A percentile compares a stretch with the other conserved stretches of the same genome.
phyloP scores from a whole-genome alignment of 2,113 vertebrate species.

The Seriola dumerili region DNA sequence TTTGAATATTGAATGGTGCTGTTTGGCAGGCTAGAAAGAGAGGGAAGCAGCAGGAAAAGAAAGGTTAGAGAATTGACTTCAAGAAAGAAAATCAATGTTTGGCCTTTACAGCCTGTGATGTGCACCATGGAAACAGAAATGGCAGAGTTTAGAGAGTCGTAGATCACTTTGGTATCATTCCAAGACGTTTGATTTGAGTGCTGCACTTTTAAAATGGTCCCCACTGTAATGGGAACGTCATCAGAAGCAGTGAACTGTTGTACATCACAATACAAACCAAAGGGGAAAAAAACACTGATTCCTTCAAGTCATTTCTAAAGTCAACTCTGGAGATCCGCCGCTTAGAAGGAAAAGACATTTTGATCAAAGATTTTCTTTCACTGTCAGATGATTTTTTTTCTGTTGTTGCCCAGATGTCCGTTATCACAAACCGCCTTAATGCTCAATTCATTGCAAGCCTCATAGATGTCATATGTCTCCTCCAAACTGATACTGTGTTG shows the following conservation, averaged over 20 bases:
- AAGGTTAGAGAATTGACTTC: conserved; percentile 76
- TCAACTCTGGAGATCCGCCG: conserved; percentile 39
- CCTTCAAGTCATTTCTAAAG: conserved; percentile 55
- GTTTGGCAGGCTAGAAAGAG: conserved; percentile 52
- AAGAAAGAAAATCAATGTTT: conserved; percentile 75
- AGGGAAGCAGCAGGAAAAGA: conserved; percentile 56
- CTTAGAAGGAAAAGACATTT: conserved; percentile 51
- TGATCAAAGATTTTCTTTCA: conserved; percentile 42
- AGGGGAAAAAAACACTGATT: conserved; percentile 21
- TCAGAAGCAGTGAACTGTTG: conserved; percentile 59
- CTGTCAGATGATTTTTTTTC: conserved; percentile 20
- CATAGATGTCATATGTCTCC: conserved; percentile 60
- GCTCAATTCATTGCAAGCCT: conserved; percentile 57
- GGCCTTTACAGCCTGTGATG: conserved; percentile 75
- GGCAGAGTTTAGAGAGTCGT: conserved; percentile 69
- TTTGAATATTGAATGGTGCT: conserved; percentile 48
- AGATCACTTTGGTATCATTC: conserved; percentile 68
- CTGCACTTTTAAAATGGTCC: conserved; percentile 66
- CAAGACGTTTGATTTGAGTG: conserved; percentile 67
- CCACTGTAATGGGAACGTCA: conserved; percentile 59
- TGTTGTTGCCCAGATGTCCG: conserved; percentile 54
- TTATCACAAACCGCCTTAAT: conserved; percentile 63
- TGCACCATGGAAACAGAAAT: conserved; percentile 78
- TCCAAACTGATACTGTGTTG: conserved; percentile 68
- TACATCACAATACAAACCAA: conserved; percentile 47